Conservation (phyloP, 2,888 invertebrate species). For the Antheraea yamamai region DNA sequence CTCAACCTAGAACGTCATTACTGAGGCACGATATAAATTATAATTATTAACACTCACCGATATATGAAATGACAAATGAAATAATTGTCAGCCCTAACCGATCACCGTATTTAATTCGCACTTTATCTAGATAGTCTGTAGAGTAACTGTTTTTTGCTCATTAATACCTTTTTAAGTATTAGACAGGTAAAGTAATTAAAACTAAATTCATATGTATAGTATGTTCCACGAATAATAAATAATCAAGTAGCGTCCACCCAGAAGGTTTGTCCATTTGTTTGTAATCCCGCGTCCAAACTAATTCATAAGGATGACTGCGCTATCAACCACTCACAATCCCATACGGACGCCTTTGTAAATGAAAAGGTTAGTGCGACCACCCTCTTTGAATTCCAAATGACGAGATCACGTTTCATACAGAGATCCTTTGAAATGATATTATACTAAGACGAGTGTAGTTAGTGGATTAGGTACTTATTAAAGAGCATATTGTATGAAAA, state of each 20-base stretch:
- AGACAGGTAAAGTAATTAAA: too few relatives aligned
- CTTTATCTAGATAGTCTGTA: too few relatives aligned
- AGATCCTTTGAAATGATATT: slow-evolving; percentile 28
- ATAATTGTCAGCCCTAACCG: too few relatives aligned
- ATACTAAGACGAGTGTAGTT: neutral
- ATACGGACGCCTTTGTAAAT: slow-evolving; percentile 45
- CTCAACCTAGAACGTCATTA: too few relatives aligned
- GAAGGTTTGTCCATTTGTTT: slow-evolving; percentile 20
- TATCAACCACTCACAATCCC: slow-evolving; percentile 43
- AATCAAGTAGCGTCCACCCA: slow-evolving; percentile 2
- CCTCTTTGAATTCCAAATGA: slow-evolving; percentile 55
- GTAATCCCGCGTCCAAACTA: slow-evolving; percentile 46
- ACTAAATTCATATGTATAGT: neutral
- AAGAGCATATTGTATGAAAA: neutral
- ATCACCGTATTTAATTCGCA: too few relatives aligned
- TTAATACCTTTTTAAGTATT: neutral
- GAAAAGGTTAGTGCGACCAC: slow-evolving; percentile 68
- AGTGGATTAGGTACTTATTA: slow-evolving; percentile 12
- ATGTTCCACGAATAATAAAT: neutral
- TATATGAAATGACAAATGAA: too few relatives aligned
- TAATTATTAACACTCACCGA: too few relatives aligned
- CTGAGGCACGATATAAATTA: too few relatives aligned
- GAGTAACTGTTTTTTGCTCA: neutral
- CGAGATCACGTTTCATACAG: slow-evolving; percentile 44
- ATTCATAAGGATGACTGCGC: slow-evolving; percentile 45